phyloP scores from a whole-genome alignment of 2,797 vertebrate species.

The Manis crassicaudata region DNA sequence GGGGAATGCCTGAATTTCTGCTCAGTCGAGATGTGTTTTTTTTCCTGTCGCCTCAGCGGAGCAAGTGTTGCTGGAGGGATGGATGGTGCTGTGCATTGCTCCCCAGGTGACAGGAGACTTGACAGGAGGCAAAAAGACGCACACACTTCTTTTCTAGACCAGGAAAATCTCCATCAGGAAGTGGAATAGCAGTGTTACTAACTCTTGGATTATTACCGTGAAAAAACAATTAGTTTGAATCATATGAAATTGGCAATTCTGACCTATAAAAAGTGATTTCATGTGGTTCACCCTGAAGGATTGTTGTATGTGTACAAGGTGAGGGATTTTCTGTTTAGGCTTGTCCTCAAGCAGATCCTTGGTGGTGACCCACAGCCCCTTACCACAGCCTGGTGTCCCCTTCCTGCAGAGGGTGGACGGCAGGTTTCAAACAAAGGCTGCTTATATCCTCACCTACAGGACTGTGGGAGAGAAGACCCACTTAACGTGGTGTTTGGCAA shows the following conservation, averaged over 20 bases:
- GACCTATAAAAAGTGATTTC: background rate
- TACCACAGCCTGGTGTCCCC: background rate
- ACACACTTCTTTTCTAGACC: background rate
- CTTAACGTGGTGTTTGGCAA: too few relatives aligned
- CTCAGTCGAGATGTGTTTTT: background rate
- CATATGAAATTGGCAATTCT: background rate
- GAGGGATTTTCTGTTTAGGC: background rate
- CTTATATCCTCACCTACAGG: background rate
- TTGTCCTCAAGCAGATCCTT: background rate
- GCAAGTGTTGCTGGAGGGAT: background rate
- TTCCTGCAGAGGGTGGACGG: background rate
- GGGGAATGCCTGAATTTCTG: background rate
- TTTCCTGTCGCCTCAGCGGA: background rate
- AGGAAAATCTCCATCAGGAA: background rate
- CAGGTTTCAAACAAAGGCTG: background rate
- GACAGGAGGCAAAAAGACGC: conserved; percentile 14
- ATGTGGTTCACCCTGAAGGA: background rate
- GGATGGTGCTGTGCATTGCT: background rate
- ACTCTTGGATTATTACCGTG: background rate
- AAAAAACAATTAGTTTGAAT: background rate
- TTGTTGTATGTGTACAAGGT: background rate
- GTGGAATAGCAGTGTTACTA: background rate
- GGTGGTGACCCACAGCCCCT: background rate
- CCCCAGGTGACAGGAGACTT: background rate
- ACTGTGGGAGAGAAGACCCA: background rate